These are phyloP conservation scores for Drosophila neotestacea DNA, from an alignment of 2,888 invertebrate species.

Conservation along the genomic window DNA sequence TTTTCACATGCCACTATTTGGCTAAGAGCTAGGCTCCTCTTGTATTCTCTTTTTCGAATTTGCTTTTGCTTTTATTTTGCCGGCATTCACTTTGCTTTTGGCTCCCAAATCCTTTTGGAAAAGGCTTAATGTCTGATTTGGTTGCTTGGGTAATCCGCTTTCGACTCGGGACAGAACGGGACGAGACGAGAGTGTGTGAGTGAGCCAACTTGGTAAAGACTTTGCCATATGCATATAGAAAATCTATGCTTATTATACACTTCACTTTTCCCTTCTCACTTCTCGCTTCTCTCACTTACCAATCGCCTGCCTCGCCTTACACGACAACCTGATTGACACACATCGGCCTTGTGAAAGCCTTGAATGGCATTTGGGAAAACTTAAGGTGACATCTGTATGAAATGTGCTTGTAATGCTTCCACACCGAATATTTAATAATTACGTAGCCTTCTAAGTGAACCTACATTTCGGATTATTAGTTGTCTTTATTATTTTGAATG, in stretches of 20 bases:
- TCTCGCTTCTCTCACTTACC: not conserved
- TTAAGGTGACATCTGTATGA: slow-evolving; percentile 37
- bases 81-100: slow-evolving; percentile 41
- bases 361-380: slow-evolving; percentile 8
- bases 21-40: slow-evolving; percentile 11
- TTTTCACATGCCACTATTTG: not conserved
- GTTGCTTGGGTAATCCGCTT: slow-evolving; percentile 68
- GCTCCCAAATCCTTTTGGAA: slow-evolving; percentile 66
- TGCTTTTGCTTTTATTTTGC: slow-evolving; percentile 33
- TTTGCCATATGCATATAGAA: slow-evolving; percentile 32
- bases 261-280: not conserved
- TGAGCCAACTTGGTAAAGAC: slow-evolving; percentile 18
- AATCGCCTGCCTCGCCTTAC: not conserved
- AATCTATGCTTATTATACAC: slow-evolving; percentile 51
- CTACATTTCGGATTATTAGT: not conserved
- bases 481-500: no score
- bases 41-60: slow-evolving; percentile 4
- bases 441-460: not conserved
- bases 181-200: not conserved
- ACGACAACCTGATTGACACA: slow-evolving; percentile 32
- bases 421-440: not conserved
- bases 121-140: slow-evolving; percentile 72
- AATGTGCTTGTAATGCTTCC: slow-evolving; percentile 5
- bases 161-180: slow-evolving; percentile 19
- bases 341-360: slow-evolving; percentile 16